Conservation (phyloP, 2,888 invertebrate genomes). For the Anodontia alba region DNA sequence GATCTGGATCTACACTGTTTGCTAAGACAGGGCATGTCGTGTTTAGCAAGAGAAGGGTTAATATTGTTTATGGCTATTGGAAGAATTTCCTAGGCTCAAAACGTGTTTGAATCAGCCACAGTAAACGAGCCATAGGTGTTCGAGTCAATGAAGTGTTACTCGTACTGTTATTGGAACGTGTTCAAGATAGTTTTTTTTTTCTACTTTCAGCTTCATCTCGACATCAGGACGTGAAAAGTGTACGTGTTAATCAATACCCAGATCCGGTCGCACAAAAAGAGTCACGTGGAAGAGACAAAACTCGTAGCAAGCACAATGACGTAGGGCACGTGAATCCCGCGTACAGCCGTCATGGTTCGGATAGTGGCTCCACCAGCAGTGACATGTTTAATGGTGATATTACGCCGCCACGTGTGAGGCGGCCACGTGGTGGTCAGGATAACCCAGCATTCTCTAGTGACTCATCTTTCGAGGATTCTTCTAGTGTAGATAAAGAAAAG, state of each 20-base stretch:
- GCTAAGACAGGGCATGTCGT: too few species aligned
- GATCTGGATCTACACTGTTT: too few species aligned
- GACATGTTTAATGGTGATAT: conserved; percentile 50
- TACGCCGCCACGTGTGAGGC: conserved; percentile 56
- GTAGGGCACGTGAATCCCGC: conserved; percentile 53
- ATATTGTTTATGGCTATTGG: too few species aligned
- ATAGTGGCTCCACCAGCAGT: conserved; percentile 46
- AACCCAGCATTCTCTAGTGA: conserved; percentile 57
- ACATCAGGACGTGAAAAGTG: conserved; percentile 39
- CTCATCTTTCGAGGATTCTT: conserved; percentile 57
- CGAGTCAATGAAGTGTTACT: too few species aligned
- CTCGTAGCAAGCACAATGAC: conserved; percentile 32
- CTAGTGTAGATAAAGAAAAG: conserved; percentile 52
- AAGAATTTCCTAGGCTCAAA: too few species aligned
- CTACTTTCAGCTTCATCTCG: conserved; percentile 14
- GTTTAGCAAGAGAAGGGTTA: too few species aligned
- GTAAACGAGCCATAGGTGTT: too few species aligned
- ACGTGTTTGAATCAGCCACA: too few species aligned
- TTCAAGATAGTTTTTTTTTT: too few species aligned
- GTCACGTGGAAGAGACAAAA: neutral
- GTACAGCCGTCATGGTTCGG: conserved; percentile 48
- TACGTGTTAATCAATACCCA: conserved; percentile 55
- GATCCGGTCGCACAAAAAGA: conserved; percentile 45
- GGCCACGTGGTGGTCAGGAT: conserved; percentile 46
- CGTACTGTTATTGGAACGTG: too few species aligned